Percentiles rank a stretch among this genome's conserved stretches.
Evolutionary conservation across 2,888 invertebrate genomes (phyloP).

Genomic region (Odontocerum albicorne): DNA sequence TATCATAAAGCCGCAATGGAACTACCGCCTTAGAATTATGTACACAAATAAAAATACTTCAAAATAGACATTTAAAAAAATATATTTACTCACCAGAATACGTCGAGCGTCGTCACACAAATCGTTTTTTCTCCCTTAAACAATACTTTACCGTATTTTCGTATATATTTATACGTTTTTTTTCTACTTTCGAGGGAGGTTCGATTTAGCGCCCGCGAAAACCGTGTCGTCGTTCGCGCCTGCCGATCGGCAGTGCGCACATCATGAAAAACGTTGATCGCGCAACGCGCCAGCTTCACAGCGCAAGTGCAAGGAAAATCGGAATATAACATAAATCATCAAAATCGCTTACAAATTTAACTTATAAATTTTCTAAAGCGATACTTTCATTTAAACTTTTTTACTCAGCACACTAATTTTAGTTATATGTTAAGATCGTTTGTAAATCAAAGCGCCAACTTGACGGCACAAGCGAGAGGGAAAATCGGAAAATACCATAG

Average conservation of each 20-base stretch:
- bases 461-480: too few species aligned
- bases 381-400: too few species aligned
- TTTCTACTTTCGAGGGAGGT: neutral
- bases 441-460: too few species aligned
- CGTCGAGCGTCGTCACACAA: conserved; percentile 21
- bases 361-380: too few species aligned
- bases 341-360: too few species aligned
- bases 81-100: conserved; percentile 21
- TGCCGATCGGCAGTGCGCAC: conserved; percentile 28
- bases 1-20: too few species aligned
- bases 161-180: neutral
- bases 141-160: neutral
- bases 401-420: too few species aligned
- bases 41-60: conserved; percentile 19
- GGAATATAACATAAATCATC: too few species aligned
- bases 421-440: too few species aligned
- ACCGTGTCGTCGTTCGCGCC: conserved; percentile 32
- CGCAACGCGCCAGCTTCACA: conserved; percentile 1
- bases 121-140: neutral
- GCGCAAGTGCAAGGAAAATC: neutral
- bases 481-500: too few species aligned
- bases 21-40: conserved; percentile 14
- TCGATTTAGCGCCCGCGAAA: conserved; percentile 15
- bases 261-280: neutral
- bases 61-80: conserved; percentile 3